Conservation (phyloP, 2,888 invertebrate genomes). For the Nephrotoma appendiculata region DNA sequence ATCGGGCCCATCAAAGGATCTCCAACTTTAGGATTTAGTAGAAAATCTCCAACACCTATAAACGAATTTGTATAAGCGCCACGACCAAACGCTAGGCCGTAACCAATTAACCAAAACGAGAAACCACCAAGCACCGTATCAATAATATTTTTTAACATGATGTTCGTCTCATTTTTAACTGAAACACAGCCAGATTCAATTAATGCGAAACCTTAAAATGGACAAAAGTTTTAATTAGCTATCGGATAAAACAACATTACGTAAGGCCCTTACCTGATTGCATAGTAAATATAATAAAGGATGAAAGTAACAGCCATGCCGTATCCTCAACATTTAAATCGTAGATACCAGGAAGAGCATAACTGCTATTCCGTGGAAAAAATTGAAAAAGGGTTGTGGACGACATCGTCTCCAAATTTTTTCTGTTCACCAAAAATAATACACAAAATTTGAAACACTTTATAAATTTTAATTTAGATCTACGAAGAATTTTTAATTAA, state of each 20-base stretch:
- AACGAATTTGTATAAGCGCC: constrained; percentile 59
- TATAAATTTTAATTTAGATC: too few relatives aligned
- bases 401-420: too few relatives aligned
- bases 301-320: constrained; percentile 76
- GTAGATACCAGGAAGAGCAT: constrained; percentile 42
- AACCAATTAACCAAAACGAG: constrained; percentile 92
- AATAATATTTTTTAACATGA: constrained; percentile 94
- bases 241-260: too few relatives aligned
- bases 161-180: constrained; percentile 87
- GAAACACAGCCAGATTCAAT: constrained; percentile 87
- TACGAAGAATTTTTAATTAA: too few relatives aligned
- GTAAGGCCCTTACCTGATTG: constrained; percentile 44
- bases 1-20: constrained; percentile 70
- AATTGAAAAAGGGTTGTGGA: constrained; percentile 22
- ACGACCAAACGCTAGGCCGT: constrained; percentile 77
- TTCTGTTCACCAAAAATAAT: too few relatives aligned
- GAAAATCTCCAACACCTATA: constrained; percentile 70
- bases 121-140: constrained; percentile 80
- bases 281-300: constrained; percentile 88
- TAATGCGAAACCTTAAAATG: constrained; percentile 59
- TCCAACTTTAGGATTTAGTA: constrained; percentile 57
- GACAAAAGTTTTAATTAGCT: too few relatives aligned
- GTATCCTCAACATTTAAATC: constrained; percentile 63
- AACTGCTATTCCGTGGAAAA: constrained; percentile 26
- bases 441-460: too few relatives aligned